phyloP scores from a whole-genome alignment of 2,113 vertebrate species.

The Microtus richardsoni region DNA sequence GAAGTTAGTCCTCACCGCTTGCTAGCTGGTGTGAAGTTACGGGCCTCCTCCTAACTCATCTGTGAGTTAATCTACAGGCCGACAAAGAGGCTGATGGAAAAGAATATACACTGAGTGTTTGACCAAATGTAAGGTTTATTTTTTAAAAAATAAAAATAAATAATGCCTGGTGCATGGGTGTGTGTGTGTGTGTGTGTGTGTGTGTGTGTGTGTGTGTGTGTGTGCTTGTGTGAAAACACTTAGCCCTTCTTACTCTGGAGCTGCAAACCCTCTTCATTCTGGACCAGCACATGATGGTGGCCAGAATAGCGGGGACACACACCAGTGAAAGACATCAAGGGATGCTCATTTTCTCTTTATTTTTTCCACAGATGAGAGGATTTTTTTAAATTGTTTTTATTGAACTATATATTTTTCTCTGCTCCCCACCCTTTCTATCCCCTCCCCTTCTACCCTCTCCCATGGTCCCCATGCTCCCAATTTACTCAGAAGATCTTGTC shows the following conservation, averaged over 20 bases:
- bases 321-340: not conserved
- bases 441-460: too few relatives aligned
- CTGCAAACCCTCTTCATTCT: not conserved
- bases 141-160: not conserved
- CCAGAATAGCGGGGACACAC: not conserved
- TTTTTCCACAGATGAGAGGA: too few relatives aligned
- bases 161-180: not conserved
- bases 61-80: not conserved
- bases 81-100: not conserved
- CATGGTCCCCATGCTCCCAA: too few relatives aligned
- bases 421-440: too few relatives aligned
- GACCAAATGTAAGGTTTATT: not conserved
- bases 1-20: not conserved
- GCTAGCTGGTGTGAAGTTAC: not conserved
- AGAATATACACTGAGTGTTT: not conserved
- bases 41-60: not conserved
- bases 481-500: too few relatives aligned
- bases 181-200: not conserved
- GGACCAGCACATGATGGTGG: not conserved
- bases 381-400: too few relatives aligned
- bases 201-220: not conserved
- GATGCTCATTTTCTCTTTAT: not conserved
- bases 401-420: too few relatives aligned
- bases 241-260: too few relatives aligned
- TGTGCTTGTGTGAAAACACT: not conserved